Evolutionary conservation across 2,113 vertebrate genomes (phyloP).

Genomic region (Scytalopus superciliaris): DNA sequence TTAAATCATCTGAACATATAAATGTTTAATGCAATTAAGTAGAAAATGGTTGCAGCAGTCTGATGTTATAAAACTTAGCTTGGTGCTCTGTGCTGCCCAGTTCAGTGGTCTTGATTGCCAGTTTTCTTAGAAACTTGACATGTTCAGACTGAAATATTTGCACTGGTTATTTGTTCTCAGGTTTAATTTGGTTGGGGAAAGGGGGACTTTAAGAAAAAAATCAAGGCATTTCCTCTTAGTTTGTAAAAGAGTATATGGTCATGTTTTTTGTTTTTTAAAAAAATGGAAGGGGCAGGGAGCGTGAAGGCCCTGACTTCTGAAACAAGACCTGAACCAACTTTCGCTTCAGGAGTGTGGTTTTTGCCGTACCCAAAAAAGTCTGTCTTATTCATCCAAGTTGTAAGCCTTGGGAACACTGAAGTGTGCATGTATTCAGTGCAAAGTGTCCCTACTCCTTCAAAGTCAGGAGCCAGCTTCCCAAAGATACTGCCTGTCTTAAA

Average conservation of each 20-base stretch:
- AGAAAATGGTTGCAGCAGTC: neutral
- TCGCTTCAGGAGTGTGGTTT: neutral
- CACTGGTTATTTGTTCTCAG: neutral
- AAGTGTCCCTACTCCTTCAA: neutral
- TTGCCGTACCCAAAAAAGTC: neutral
- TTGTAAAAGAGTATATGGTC: neutral
- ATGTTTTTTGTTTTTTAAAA: neutral
- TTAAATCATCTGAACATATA: neutral
- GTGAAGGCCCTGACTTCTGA: neutral
- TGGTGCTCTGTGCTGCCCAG: accelerated
- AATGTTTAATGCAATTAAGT: neutral
- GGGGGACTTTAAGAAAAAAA: neutral
- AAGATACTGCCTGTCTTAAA: neutral
- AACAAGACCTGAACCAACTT: neutral
- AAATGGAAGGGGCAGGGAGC: neutral
- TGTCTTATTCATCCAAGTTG: neutral
- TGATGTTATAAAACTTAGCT: neutral
- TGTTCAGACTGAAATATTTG: neutral
- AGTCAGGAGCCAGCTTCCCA: neutral
- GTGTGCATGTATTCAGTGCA: neutral
- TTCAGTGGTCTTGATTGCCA: neutral
- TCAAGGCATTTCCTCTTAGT: neutral
- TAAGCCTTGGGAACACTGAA: neutral
- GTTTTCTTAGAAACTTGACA: neutral
- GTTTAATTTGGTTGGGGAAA: neutral